A percentile compares a stretch with the other conserved stretches of the same genome.
Conservation (phyloP, 1,140 invertebrate species). For the Caligus rogercresseyi region DNA sequence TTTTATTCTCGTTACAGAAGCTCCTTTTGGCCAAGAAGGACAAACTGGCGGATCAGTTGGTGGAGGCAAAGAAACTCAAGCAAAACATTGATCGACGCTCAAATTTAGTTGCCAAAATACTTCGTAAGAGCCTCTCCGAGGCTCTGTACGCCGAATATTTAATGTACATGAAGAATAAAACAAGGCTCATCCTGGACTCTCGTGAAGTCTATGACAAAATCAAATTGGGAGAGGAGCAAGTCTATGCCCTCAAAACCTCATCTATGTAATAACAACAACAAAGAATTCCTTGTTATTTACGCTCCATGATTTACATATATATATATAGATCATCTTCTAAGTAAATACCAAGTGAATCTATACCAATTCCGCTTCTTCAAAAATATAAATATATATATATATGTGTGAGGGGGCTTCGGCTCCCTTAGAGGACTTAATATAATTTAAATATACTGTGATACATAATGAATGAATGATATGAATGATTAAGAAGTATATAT, state of each 20-base stretch:
- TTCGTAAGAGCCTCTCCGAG: conserved; percentile 51
- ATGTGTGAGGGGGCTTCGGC: too few relatives aligned
- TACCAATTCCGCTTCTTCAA: too few relatives aligned
- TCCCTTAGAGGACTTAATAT: too few relatives aligned
- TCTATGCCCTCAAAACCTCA: conserved; percentile 42
- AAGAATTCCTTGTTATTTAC: too few relatives aligned
- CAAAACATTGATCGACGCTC: conserved; percentile 62
- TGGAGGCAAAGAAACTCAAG: conserved; percentile 66
- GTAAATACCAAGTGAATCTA: too few relatives aligned
- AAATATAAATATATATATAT: too few relatives aligned
- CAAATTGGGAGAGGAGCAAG: conserved; percentile 63
- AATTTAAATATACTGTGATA: too few relatives aligned
- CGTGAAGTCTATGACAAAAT: conserved; percentile 72
- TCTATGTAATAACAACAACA: conserved; percentile 37
- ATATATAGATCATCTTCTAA: too few relatives aligned
- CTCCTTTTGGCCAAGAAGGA: conserved; percentile 54
- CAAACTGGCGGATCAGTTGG: conserved; percentile 54
- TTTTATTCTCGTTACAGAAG: conserved; percentile 38
- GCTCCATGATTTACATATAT: too few relatives aligned
- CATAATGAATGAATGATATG: too few relatives aligned
- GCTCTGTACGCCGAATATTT: conserved; percentile 64
- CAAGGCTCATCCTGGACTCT: conserved; percentile 65
- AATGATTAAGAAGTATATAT: too few relatives aligned
- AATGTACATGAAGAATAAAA: conserved; percentile 77
- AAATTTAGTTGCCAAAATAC: conserved; percentile 47